These are phyloP conservation scores for Eublepharis macularius DNA, from an alignment of 2,113 vertebrate genomes.

Conservation along the genomic window DNA sequence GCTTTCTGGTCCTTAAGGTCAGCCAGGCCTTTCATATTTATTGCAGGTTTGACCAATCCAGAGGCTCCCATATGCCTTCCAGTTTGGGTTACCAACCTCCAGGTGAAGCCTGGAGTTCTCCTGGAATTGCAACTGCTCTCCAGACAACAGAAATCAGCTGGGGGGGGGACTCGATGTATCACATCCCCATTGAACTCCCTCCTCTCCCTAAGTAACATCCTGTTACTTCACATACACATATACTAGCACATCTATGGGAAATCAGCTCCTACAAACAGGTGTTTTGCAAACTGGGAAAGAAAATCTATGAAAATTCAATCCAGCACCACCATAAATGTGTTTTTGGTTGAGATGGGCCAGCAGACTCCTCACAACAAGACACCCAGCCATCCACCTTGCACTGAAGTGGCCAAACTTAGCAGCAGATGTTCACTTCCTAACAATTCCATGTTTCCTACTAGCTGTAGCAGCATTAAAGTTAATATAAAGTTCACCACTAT, in stretches of 20 bases:
- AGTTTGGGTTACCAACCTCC: too few relatives aligned
- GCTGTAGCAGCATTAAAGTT: neutral
- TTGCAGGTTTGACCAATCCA: neutral
- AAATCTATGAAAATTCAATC: neutral
- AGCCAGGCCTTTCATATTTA: neutral
- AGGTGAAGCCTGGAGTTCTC: too few relatives aligned
- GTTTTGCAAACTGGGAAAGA: too few relatives aligned
- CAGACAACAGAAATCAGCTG: too few relatives aligned
- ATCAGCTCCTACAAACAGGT: neutral
- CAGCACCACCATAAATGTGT: slow-evolving; percentile 9
- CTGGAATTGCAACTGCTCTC: too few relatives aligned
- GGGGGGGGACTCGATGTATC: too few relatives aligned
- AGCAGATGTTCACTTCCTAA: slow-evolving; percentile 13
- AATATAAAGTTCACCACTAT: slow-evolving; percentile 23
- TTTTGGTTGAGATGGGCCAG: neutral
- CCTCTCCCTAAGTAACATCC: too few relatives aligned
- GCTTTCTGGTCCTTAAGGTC: neutral
- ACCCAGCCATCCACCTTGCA: neutral
- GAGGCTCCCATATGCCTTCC: neutral
- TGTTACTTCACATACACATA: too few relatives aligned
- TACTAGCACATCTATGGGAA: neutral
- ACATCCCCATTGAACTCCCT: too few relatives aligned
- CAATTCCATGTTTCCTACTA: neutral
- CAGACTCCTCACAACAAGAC: neutral
- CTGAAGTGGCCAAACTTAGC: neutral